Evolutionary conservation across 2,888 invertebrate genomes (phyloP), one percentile per base, ranked within the genome.

Genomic region (Standfussiana lucernea): DNA sequence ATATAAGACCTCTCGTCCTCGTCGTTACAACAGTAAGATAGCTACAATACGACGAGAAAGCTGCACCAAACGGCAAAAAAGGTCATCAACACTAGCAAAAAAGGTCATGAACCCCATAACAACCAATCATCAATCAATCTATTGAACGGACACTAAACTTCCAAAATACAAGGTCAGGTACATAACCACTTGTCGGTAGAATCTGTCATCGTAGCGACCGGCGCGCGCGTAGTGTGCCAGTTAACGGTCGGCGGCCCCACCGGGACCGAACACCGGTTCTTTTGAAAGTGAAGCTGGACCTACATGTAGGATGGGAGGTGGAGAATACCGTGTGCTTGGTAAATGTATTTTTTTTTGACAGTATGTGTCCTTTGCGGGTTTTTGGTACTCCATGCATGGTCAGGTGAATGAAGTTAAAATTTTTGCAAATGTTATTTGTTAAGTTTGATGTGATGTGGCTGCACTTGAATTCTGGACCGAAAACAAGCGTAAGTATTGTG

Each of bases 221-320:
- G 66, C 78, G 80, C 68, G 77, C 81, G 81, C 85, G 64, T 69
- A 75, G 71, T 79, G 92, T 88, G 87, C 89, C 86, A 89, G 83
- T 82, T 92, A 87, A 85, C 92, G 92, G 92, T 89, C 88, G 84
- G 74, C 84, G 86, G 86, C 88, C 89, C 75, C 84, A 82, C 80
- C 86, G 87, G 78, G 72, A 86, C 82, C 50, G 42, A 53, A 67
- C 82, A 88, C 88, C 87, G 87, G 87, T 88, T 87, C 83, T 72
- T 83, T 83, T 79, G 83, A 87, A 89, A 87, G 87, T 83, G 89
- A 87, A 85, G 76, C 64, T 70, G 72, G 73, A 61, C 68, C 59
- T 59, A 40, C 32, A 65, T 56, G 65, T 71, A 42, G 32, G 72
- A 18, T 81, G 56, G 80, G 64, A 59, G 50, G 80, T 59, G 21